Base-by-base conservation (phyloP, 2,113 vertebrate genomes). In the Xenopus borealis region DNA sequence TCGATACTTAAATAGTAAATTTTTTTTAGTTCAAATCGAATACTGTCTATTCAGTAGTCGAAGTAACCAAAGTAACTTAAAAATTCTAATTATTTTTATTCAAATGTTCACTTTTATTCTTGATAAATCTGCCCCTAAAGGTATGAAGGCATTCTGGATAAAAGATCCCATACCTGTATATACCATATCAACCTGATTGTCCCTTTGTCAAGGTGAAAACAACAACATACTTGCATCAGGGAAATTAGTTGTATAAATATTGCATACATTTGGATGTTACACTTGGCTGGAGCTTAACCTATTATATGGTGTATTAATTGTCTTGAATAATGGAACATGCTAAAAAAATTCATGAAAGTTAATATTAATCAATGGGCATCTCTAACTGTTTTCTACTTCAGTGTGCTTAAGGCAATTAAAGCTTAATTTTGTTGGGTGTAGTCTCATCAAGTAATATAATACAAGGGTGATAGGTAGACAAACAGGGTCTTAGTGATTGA, bases 211-310 rank as follows among this genome's bases (percentile, higher is more conserved):
- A 76, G 73, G 73, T 76, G 66, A 76, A 68, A 67, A 61, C 69
- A 62, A 23, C 69, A 66, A 44, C 61, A 27, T 30, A 33, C 23
- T 69, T 62, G 66, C 58, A 45, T 58, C 57, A 69, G 30, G 44
- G 73, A 76, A 76, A 76, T 76, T 53, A 63, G 66, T 33, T 23
- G 40, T 66, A 76, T 69, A 76, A 76, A 76, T 76, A 76, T 69
- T 76, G 66, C 57, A 76, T 76, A 64, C 73, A 55, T 63, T 69
- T 69, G 69, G 59, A 69, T 75, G 65, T 69, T 75, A 69, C 72
- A 62, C 14, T 76, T 69, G 73, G 73, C 73, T 75, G 66, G 64
- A 74, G 46, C 65, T 69, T 69, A 69, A 69, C 72, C 72, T 74
- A 67, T 75, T 68, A 69, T 69, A 69, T 40, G 61, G 18, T 69